A percentile compares a stretch with the other conserved stretches of the same genome.
These are phyloP conservation scores for Boloria euphrosyne DNA, from an alignment of 2,888 invertebrate genomes.

Conservation along the genomic window DNA sequence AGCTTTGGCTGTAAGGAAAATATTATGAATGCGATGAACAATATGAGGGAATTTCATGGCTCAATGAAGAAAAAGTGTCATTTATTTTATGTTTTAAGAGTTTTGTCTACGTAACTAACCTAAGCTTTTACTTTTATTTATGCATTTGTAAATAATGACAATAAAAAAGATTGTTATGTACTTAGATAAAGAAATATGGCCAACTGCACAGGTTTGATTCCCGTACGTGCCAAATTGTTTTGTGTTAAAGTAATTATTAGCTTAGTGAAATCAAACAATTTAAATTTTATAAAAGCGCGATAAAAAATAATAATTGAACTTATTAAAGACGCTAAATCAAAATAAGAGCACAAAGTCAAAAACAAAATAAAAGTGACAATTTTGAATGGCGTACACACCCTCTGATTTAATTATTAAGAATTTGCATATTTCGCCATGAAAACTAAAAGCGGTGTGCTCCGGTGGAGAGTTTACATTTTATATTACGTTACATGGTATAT, in stretches of 20 bases:
- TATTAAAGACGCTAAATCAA: constrained; percentile 1
- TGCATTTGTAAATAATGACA: too few relatives aligned
- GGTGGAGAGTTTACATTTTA: constrained; percentile 17
- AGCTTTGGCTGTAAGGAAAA: constrained; percentile 8
- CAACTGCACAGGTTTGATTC: too few relatives aligned
- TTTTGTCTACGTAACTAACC: too few relatives aligned
- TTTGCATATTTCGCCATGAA: constrained; percentile 63
- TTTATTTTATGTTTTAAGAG: neutral
- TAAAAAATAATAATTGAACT: neutral
- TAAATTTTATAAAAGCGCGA: neutral
- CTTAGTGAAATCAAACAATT: too few relatives aligned
- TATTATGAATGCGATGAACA: constrained; percentile 6
- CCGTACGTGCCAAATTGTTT: too few relatives aligned
- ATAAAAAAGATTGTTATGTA: too few relatives aligned
- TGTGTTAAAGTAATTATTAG: too few relatives aligned
- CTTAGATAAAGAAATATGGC: too few relatives aligned
- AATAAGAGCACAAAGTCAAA: constrained; percentile 17
- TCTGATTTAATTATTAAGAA: constrained; percentile 64
- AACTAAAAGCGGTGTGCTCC: constrained; percentile 29
- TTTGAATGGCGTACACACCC: constrained; percentile 55
- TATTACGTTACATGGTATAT: constrained; percentile 11
- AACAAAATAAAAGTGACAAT: constrained; percentile 48
- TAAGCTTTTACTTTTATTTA: too few relatives aligned
- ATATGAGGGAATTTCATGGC: neutral
- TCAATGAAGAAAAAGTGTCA: neutral